A percentile compares a stretch with the other conserved stretches of the same genome.
These are phyloP conservation scores for Cataglyphis altisquamis DNA, from an alignment of 2,888 invertebrate genomes.

Conservation along the genomic window DNA sequence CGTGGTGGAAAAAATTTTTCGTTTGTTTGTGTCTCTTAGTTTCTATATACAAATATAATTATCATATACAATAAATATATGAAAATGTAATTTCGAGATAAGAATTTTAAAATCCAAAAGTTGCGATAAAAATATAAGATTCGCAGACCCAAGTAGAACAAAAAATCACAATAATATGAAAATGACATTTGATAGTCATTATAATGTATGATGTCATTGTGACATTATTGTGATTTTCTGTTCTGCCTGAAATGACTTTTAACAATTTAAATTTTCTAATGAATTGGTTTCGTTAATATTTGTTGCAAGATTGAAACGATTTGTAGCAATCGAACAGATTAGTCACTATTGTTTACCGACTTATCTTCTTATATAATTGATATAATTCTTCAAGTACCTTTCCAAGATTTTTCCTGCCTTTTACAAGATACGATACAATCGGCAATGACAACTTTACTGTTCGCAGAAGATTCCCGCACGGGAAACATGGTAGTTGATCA, in stretches of 20 bases:
- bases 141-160: no score
- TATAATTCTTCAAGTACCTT: neutral
- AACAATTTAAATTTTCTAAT: neutral
- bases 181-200: no score
- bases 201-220: no score
- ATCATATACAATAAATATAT: neutral
- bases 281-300: neutral
- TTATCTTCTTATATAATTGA: neutral
- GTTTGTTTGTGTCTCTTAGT: neutral
- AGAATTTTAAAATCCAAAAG: neutral
- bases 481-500: conserved; percentile 77
- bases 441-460: conserved; percentile 37
- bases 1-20: neutral
- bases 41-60: neutral
- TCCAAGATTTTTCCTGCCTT: neutral
- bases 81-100: neutral
- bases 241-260: no score
- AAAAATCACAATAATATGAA: no score
- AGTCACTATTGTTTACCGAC: neutral
- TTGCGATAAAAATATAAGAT: neutral
- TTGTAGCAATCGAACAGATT: neutral
- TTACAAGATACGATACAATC: conserved; percentile 36
- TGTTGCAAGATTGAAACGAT: neutral
- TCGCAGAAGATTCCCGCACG: conserved; percentile 71
- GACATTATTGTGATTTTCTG: no score